phyloP scores from a whole-genome alignment of 2,113 vertebrate species.

The Cynoglossus semilaevis region DNA sequence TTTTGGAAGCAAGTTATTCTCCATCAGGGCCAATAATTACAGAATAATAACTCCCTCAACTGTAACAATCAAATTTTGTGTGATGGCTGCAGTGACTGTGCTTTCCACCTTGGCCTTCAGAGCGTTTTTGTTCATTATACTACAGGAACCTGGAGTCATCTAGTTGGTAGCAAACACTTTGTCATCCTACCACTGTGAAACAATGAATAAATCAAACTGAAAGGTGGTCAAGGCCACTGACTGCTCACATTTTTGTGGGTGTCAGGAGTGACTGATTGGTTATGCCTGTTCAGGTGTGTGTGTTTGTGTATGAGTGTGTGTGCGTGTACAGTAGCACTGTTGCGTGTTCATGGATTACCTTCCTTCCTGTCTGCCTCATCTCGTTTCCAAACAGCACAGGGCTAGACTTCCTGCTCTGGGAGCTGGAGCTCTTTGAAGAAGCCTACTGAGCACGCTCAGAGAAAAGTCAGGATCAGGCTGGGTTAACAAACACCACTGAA shows the following conservation, averaged over 20 bases:
- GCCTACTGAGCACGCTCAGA: slow-evolving; percentile 56
- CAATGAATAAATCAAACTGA: slow-evolving; percentile 57
- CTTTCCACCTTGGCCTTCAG: too few species aligned
- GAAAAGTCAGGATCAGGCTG: slow-evolving; percentile 62
- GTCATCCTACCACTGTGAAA: slow-evolving; percentile 18
- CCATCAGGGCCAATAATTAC: too few species aligned
- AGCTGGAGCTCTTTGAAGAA: slow-evolving; percentile 71
- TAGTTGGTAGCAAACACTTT: slow-evolving; percentile 31
- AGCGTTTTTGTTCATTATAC: slow-evolving; percentile 18
- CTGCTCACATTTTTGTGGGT: slow-evolving; percentile 44
- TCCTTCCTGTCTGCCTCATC: slow-evolving; percentile 73
- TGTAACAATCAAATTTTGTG: too few species aligned
- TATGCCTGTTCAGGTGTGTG: slow-evolving; percentile 11
- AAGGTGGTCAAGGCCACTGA: slow-evolving; percentile 29
- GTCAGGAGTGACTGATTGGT: slow-evolving; percentile 39
- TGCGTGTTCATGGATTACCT: slow-evolving; percentile 75
- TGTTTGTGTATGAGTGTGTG: too few species aligned
- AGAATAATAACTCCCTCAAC: too few species aligned
- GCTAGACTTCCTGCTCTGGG: slow-evolving; percentile 75
- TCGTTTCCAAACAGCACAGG: slow-evolving; percentile 68
- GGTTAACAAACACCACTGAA: slow-evolving; percentile 64
- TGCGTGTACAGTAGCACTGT: slow-evolving; percentile 42
- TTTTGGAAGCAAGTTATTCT: too few species aligned
- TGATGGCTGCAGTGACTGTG: too few species aligned
- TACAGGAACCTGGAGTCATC: slow-evolving; percentile 14